phyloP scores from a whole-genome alignment of 2,797 vertebrate genomes.

The Sebastes itinus region DNA sequence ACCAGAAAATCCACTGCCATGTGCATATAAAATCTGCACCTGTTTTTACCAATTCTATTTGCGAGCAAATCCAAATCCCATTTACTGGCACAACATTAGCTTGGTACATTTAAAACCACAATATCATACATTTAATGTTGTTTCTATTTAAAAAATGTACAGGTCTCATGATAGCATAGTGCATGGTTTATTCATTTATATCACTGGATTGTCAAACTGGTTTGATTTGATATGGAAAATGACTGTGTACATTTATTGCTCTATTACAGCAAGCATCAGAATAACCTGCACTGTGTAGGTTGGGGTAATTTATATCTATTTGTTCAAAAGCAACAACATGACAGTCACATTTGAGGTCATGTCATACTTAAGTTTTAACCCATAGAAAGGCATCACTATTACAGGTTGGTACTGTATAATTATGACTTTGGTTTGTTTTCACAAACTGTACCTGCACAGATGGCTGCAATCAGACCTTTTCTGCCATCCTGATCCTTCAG shows the following conservation, averaged over 20 bases:
- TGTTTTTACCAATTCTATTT: background rate
- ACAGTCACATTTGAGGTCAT: background rate
- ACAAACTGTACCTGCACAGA: conserved; percentile 91
- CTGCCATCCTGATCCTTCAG: conserved; percentile 92
- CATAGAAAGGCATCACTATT: background rate
- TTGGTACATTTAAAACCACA: conserved; percentile 2
- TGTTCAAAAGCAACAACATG: background rate
- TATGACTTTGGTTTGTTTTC: conserved; percentile 34
- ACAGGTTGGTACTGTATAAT: background rate
- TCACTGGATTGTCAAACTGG: background rate
- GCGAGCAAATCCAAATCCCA: conserved; percentile 2
- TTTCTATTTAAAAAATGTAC: background rate
- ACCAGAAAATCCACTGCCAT: background rate
- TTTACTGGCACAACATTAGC: conserved; percentile 6
- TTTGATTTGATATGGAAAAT: conserved; percentile 8
- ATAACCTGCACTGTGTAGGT: background rate
- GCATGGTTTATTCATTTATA: conserved; percentile 3
- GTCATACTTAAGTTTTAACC: conserved; percentile 12
- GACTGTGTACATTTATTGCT: background rate
- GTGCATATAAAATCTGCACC: background rate
- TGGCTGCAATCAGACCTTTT: conserved; percentile 96
- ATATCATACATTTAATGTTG: background rate
- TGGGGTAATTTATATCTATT: background rate
- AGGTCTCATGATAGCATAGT: background rate
- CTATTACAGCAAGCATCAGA: background rate